Evolutionary conservation across 2,888 invertebrate genomes (phyloP), one percentile per base, ranked within the genome.

Genomic region (Tetrapedia diversipes): DNA sequence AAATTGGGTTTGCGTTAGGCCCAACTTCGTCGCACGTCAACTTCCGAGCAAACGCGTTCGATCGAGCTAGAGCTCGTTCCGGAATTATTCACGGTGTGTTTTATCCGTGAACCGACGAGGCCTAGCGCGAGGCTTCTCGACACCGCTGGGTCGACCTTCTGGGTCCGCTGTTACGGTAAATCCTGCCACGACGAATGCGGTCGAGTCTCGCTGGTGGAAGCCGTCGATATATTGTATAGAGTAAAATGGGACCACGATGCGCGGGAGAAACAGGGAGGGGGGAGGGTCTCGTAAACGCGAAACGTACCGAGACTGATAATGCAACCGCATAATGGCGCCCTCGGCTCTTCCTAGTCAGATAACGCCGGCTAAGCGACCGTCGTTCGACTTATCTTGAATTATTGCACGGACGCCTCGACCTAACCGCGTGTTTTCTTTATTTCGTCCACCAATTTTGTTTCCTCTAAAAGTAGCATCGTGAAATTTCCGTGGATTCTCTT

Each of bases 101-200:
- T n/a, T 75, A 63, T 60, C 53, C 19, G 19, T 19, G 47, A 19
- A 41, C 29, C 39, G 73, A 53, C 59, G 41, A 63, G 75, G 22
- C 39, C 51, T 49, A 65, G 47, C 34, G 49, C 11, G 32, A 60
- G 37, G 68, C 43, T 49, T 51, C 75, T 22, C 47, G 49, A 56
- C 63, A 56, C 64, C n/a, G 54, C 37, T 45, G 54, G 64, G 34
- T 39, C 72, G 72, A 79, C 53, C 66, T 63, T 75, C 43, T 29
- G 29, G 63, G 19, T 72, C 68, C 59, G 43, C 29, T 45, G 49
- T 72, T 79, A 70, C 79, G 75, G 61, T 81, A 71, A 82, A 81
- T 70, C 60, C 45, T 34, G 49, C 22, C 54, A 37, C 34, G 75
- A 70, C 56, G 67, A 45, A 49, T 16, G 45, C 22, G 43, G 43